phyloP scores from a whole-genome alignment of 2,113 vertebrate species.

The Dasyurus viverrinus region DNA sequence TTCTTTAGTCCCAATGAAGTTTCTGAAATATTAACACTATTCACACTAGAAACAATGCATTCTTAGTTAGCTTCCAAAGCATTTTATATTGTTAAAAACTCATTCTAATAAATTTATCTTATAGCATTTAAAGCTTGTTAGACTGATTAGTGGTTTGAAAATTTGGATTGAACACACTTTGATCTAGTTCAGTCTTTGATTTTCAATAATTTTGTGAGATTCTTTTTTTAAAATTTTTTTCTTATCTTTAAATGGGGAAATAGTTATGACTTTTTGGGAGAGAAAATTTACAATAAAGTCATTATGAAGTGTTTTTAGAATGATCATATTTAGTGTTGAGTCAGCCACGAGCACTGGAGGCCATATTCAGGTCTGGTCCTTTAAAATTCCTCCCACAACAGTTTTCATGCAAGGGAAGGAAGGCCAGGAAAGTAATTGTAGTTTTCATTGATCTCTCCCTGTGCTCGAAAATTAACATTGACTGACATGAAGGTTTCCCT shows the following conservation, averaged over 20 bases:
- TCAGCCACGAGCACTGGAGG: slow-evolving; percentile 52
- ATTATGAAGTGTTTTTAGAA: slow-evolving; percentile 65
- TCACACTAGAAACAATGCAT: not conserved
- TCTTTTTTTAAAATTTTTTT: not conserved
- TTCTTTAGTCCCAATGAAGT: not conserved
- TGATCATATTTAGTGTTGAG: slow-evolving; percentile 68
- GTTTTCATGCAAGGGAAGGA: slow-evolving; percentile 27
- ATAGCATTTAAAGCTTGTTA: slow-evolving; percentile 24
- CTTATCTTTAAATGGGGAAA: slow-evolving; percentile 41
- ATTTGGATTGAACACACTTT: slow-evolving; percentile 17
- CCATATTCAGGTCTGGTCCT: slow-evolving; percentile 26
- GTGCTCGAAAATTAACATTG: not conserved
- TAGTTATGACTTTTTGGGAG: slow-evolving; percentile 58
- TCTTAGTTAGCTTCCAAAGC: not conserved
- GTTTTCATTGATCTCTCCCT: not conserved
- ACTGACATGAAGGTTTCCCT: not conserved
- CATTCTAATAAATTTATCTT: not conserved
- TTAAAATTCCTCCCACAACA: slow-evolving; percentile 36
- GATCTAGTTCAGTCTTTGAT: not conserved
- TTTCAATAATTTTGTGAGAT: not conserved
- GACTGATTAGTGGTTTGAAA: slow-evolving; percentile 49
- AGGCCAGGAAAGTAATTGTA: not conserved
- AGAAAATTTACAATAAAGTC: slow-evolving; percentile 58
- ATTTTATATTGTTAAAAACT: slow-evolving; percentile 17
- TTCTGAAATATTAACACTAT: not conserved